phyloP scores from a whole-genome alignment of 2,888 invertebrate species.

The Diplazon laetatorius region DNA sequence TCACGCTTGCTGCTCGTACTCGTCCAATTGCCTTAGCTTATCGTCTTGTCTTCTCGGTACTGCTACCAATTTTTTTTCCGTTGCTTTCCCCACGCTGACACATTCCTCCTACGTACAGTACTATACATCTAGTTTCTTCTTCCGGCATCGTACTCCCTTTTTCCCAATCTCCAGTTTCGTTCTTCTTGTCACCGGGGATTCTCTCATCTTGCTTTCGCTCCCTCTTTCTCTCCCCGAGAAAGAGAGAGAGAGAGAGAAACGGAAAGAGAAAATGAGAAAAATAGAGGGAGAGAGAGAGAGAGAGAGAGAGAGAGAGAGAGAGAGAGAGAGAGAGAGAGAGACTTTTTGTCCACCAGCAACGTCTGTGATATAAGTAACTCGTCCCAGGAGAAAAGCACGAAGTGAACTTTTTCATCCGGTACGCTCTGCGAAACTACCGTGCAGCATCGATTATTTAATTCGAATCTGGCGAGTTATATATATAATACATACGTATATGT shows the following conservation, averaged over 20 bases:
- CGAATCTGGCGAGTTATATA: slow-evolving; percentile 1
- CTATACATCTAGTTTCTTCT: slow-evolving; percentile 37
- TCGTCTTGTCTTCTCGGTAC: slow-evolving; percentile 38
- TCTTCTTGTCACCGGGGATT: slow-evolving; percentile 6
- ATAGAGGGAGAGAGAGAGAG: no score
- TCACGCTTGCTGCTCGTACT: slow-evolving; percentile 37
- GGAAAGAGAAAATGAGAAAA: no score
- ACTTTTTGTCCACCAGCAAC: slow-evolving; percentile 14
- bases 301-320: no score
- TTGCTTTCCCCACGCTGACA: slow-evolving; percentile 30
- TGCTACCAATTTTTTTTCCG: slow-evolving; percentile 35
- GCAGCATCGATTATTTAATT: slow-evolving; percentile 27
- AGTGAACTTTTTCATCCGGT: not conserved
- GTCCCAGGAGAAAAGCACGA: not conserved
- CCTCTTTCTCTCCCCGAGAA: not conserved
- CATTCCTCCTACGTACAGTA: slow-evolving; percentile 4
- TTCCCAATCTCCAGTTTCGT: slow-evolving; percentile 32
- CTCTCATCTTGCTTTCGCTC: not conserved
- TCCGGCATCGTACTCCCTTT: slow-evolving; percentile 20
- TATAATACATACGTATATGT: no score
- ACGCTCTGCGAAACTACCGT: not conserved
- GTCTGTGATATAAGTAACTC: slow-evolving; percentile 30
- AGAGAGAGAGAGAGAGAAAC: no score
- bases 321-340: no score
- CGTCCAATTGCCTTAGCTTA: slow-evolving; percentile 52